Evolutionary conservation across 2,797 vertebrate species (phyloP), one percentile per base, ranked within the genome.

Genomic region (Brachyrhaphis roseni): DNA sequence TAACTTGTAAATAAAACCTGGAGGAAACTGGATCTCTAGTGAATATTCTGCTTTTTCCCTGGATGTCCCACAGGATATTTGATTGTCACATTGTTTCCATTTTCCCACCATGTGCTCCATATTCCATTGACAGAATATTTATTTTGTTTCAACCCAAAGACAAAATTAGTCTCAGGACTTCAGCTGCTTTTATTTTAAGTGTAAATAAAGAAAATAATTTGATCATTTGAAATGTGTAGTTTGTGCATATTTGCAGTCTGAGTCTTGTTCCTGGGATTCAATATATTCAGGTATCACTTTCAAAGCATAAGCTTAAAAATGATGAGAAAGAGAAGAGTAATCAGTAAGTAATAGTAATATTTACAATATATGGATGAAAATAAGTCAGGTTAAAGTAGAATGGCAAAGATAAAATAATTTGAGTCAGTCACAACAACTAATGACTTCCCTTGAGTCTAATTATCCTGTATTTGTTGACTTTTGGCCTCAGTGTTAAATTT

Each of bases 351-450:
- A 43, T 26, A 13, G 0, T 70, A 23, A 2, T 26, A 41, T 26
- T 41, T 12, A 26, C 36, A 39, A 26, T 8, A 41, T 26, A 41
- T 26, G 36, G 64, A 68, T 68, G 18, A 39, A 68, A 43, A 43
- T 31, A 26, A 76, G 28, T 75, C 62, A 70, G 13, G 73, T 53
- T 68, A 80, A 80, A 53, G 28, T 66, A 55, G 57, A 75, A 57
- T n/a, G 64, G 45, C 49, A 80, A 2, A 43, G 26, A 43, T 41
- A 16, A 39, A 28, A n/a, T 26, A 15, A 15, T 55, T 28, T 28
- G 73, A 57, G 51, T 75, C 73, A 41, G 36, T 57, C n/a, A n/a
- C 41, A 75, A 57, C 8, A 41, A 23, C 72, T 57, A 74, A 55
- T 57, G 26, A 43, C 73, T 57, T 75, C 51, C 36, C 51, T 57